A percentile compares a stretch with the other conserved stretches of the same genome.
These are phyloP conservation scores for Parelbella ahira DNA, from an alignment of 2,888 invertebrate species.

Conservation along the genomic window DNA sequence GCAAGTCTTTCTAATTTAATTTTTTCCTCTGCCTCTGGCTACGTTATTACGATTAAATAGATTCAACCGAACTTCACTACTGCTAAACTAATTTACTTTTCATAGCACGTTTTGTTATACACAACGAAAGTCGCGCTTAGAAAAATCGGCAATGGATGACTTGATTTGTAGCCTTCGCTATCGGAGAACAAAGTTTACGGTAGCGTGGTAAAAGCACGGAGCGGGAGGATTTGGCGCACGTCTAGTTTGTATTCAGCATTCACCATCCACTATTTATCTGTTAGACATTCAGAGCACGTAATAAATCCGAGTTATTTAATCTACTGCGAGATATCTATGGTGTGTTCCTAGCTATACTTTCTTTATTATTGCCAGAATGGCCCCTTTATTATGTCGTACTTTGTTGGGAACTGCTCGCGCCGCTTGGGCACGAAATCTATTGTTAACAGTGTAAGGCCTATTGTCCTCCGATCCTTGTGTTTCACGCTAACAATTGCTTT, in stretches of 20 bases:
- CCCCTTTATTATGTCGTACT: slow-evolving; percentile 37
- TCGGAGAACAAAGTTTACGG: slow-evolving; percentile 13
- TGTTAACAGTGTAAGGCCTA: slow-evolving; percentile 7
- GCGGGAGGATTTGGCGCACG: slow-evolving; percentile 33
- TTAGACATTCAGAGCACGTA: slow-evolving; percentile 59
- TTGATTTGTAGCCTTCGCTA: no score
- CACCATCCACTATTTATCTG: slow-evolving; percentile 50
- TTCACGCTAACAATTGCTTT: slow-evolving; percentile 7
- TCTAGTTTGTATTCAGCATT: slow-evolving; percentile 48
- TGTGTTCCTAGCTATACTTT: slow-evolving; percentile 33
- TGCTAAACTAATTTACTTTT: neutral
- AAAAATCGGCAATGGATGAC: slow-evolving; percentile 1
- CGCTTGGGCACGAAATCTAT: slow-evolving; percentile 8
- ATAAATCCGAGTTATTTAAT: slow-evolving; percentile 71
- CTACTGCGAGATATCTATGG: slow-evolving; percentile 51
- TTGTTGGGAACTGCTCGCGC: slow-evolving; percentile 21
- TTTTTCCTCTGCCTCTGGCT: slow-evolving; percentile 32
- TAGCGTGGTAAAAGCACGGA: slow-evolving; percentile 26
- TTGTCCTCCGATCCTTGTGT: slow-evolving; percentile 4
- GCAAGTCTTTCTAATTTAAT: slow-evolving; percentile 36
- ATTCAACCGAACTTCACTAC: slow-evolving; percentile 2
- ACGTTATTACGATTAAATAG: slow-evolving; percentile 22
- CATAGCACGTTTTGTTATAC: neutral
- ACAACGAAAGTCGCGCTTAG: neutral
- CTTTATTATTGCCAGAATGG: slow-evolving; percentile 35